Percentiles rank a stretch among this genome's conserved stretches.
Conservation (phyloP, 1,140 invertebrate genomes). For the Penaeus japonicus region DNA sequence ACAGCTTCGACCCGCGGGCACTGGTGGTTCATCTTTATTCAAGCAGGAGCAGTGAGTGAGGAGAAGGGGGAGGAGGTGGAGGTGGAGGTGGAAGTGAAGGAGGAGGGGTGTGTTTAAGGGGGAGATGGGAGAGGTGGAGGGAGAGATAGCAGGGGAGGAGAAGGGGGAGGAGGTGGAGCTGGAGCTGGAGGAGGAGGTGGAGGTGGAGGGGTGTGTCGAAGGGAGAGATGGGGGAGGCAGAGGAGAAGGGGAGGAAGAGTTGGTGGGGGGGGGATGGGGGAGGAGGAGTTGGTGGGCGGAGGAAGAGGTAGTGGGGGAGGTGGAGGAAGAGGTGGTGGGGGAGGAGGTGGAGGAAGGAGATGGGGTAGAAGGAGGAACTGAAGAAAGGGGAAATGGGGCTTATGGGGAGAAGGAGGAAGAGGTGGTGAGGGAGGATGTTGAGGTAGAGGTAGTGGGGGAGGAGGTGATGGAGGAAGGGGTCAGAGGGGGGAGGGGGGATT, state of each 20-base stretch:
- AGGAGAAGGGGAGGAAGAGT: not conserved
- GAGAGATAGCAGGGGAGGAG: too few species aligned
- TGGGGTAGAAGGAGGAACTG: not conserved
- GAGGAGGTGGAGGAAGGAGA: not conserved
- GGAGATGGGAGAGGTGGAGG: not conserved
- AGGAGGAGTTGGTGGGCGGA: not conserved
- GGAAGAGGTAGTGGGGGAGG: not conserved
- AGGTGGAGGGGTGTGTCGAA: not conserved
- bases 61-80: not conserved
- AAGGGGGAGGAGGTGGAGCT: too few species aligned
- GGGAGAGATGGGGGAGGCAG: not conserved
- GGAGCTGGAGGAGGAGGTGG: not conserved
- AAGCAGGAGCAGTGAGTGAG: constrained; percentile 23
- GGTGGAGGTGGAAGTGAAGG: not conserved
- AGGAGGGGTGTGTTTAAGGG: not conserved
- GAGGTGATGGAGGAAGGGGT: not conserved
- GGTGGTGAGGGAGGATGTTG: not conserved
- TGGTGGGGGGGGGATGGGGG: not conserved
- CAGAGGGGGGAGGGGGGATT: not conserved
- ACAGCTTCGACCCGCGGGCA: constrained; percentile 41
- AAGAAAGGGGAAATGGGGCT: not conserved
- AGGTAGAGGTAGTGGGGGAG: not conserved
- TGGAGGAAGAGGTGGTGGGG: not conserved
- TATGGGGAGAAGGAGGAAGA: not conserved
- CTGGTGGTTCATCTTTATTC: constrained; percentile 50